Evolutionary conservation across 2,113 vertebrate genomes (phyloP).

Genomic region (Cathartes aura): DNA sequence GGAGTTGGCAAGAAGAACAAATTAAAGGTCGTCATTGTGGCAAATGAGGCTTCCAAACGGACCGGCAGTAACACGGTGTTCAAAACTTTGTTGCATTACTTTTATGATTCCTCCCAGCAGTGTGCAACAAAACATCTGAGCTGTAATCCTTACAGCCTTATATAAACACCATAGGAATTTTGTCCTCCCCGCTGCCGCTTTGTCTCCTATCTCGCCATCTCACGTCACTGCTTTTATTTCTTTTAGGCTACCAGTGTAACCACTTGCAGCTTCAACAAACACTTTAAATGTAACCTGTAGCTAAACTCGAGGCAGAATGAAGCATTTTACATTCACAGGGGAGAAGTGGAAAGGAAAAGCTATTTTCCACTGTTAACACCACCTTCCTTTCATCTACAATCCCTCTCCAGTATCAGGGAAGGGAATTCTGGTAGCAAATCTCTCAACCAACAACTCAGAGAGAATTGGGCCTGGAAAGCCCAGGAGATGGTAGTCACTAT

Average conservation of each 20-base stretch:
- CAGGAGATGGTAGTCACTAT: not conserved
- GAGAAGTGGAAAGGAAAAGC: not conserved
- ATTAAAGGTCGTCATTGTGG: not conserved
- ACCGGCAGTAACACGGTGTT: rapidly evolving
- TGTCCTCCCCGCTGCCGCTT: not conserved
- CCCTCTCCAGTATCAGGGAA: not conserved
- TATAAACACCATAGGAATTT: constrained; percentile 31
- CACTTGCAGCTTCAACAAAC: not conserved
- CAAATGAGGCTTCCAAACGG: not conserved
- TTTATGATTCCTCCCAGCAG: not conserved
- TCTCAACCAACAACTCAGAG: not conserved
- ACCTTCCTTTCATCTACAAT: not conserved
- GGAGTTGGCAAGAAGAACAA: not conserved
- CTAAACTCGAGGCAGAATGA: not conserved
- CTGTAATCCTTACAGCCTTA: constrained; percentile 32
- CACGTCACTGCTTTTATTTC: constrained; percentile 1
- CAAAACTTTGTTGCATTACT: not conserved
- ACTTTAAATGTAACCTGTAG: not conserved
- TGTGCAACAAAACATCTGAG: constrained; percentile 8
- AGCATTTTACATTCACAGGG: not conserved
- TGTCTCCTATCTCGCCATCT: not conserved
- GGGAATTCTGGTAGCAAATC: not conserved
- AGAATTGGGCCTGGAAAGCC: not conserved
- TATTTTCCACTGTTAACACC: not conserved
- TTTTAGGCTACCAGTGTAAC: not conserved